Evolutionary conservation across 2,888 invertebrate species (phyloP).

Genomic region (Diloba caeruleocephala): DNA sequence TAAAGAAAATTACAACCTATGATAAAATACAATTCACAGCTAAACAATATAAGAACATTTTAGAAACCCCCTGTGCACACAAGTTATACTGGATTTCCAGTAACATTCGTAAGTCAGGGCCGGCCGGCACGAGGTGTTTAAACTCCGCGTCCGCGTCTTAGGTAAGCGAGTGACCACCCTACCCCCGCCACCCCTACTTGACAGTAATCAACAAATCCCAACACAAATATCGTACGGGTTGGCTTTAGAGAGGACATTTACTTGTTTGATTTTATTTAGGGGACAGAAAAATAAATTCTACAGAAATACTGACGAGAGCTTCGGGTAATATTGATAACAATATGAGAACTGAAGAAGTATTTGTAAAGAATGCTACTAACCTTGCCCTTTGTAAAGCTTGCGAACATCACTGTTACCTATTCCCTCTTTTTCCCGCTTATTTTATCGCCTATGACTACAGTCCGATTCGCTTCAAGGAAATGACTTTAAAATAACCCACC

Average conservation of each 20-base stretch:
- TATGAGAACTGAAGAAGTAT: too few species aligned
- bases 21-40: too few species aligned
- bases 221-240: constrained; percentile 54
- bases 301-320: too few species aligned
- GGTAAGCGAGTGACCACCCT: constrained; percentile 76
- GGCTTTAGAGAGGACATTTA: constrained; percentile 40
- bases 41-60: neutral
- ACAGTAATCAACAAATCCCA: constrained; percentile 66
- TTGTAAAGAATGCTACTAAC: too few species aligned
- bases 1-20: too few species aligned
- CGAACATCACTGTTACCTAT: too few species aligned
- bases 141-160: constrained; percentile 70
- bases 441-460: too few species aligned
- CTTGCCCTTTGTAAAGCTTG: too few species aligned
- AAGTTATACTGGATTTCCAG: constrained; percentile 57
- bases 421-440: too few species aligned
- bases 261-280: constrained; percentile 17
- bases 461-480: too few species aligned
- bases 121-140: constrained; percentile 77
- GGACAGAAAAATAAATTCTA: neutral
- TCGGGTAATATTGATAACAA: too few species aligned
- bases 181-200: constrained; percentile 38
- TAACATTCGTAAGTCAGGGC: constrained; percentile 64
- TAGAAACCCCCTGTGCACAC: constrained; percentile 55
- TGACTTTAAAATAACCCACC: too few species aligned